Conservation (phyloP, 23 tunicate species). For the Styela clava region DNA sequence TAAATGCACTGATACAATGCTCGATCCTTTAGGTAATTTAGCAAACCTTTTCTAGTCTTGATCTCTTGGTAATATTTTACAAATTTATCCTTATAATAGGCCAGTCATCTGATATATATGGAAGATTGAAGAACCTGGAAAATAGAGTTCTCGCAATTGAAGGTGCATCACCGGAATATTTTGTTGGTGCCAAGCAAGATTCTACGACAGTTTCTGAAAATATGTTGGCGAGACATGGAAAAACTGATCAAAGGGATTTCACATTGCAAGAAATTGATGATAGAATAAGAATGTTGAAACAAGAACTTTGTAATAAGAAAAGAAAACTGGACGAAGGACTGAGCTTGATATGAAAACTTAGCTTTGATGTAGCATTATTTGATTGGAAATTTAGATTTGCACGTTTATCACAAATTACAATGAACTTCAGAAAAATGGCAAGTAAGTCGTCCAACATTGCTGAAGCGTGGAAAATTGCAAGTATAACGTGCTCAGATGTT, state of each 20-base stretch:
- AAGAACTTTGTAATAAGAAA: conserved; percentile 25
- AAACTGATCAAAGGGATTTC: conserved; percentile 14
- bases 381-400: no score
- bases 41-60: no score
- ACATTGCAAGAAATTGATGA: conserved; percentile 63
- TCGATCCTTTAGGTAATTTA: not conserved
- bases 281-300: conserved; percentile 53
- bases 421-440: no score
- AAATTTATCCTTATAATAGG: not conserved
- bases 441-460: no score
- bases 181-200: not conserved
- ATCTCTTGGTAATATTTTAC: no score
- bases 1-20: not conserved
- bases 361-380: no score
- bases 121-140: conserved; percentile 57
- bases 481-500: no score
- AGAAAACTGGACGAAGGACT: conserved; percentile 15
- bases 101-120: conserved; percentile 39
- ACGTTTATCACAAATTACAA: no score
- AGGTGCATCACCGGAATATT: conserved; percentile 68
- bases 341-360: no score
- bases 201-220: not conserved
- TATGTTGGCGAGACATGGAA: not conserved
- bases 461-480: no score
- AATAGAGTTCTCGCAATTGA: conserved; percentile 53